A percentile compares a stretch with the other conserved stretches of the same genome.
Conservation (phyloP, 1,140 invertebrate genomes). For the Contarinia nasturtii region DNA sequence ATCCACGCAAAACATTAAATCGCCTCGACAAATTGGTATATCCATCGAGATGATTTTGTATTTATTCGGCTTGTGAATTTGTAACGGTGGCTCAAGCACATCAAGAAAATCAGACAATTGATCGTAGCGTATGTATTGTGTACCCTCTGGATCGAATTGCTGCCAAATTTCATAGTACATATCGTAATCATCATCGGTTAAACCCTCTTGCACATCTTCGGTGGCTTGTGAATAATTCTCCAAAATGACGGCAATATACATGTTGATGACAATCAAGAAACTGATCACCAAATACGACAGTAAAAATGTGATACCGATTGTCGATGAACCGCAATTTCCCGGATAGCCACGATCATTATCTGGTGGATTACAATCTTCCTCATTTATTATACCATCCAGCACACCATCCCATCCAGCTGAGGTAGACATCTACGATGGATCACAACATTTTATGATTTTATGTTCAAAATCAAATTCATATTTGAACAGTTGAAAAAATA, state of each 20-base stretch:
- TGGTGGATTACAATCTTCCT: conserved; percentile 74
- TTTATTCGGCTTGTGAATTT: conserved; percentile 96
- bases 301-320: conserved; percentile 84
- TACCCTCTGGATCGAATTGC: conserved; percentile 92
- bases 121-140: conserved; percentile 88
- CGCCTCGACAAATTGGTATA: conserved; percentile 92
- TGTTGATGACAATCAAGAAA: conserved; percentile 96
- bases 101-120: conserved; percentile 88
- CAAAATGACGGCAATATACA: conserved; percentile 98
- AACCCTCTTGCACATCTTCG: conserved; percentile 93
- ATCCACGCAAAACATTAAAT: conserved; percentile 93
- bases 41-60: conserved; percentile 98
- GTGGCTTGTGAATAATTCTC: conserved; percentile 97
- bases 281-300: conserved; percentile 93
- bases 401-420: conserved; percentile 95
- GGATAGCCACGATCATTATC: conserved; percentile 71
- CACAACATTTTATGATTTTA: background rate
- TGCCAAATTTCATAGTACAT: conserved; percentile 99
- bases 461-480: background rate
- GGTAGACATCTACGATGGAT: conserved; percentile 71
- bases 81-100: conserved; percentile 78
- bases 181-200: conserved; percentile 97
- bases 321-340: conserved; percentile 80
- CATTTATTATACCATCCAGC: conserved; percentile 88
- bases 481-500: background rate